Base-by-base conservation (phyloP, 2,797 vertebrate species). In the Loriculus beryllinus region DNA sequence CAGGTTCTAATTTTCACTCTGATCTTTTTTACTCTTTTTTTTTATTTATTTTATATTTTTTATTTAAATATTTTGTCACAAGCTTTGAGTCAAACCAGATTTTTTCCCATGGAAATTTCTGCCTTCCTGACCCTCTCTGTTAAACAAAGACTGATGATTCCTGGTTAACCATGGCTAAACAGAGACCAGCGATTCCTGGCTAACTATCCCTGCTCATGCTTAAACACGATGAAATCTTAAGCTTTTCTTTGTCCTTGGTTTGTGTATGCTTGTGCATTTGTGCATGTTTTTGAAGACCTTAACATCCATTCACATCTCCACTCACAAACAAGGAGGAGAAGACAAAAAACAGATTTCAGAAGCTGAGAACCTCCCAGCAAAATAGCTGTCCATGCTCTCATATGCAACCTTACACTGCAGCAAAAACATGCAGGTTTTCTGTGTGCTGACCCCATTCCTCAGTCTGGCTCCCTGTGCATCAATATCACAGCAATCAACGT, bases 41-140 rank as follows among this genome's bases (percentile, higher is more conserved):
- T 56, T 26, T 29, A 10, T 70, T n/a, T n/a, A n/a, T n/a, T n/a
- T n/a, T n/a, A n/a, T n/a, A n/a, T n/a, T n/a, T n/a, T n/a, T n/a
- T 19, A 25, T 29, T 9, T 6, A 3, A 29, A 48, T 64, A 45
- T 57, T 83, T 64, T 86, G 23, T 63, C 11, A 42, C 19, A 70
- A 60, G 4, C 0, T 45, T 78, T 86, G 20, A 52, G 35, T 57
- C 10, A 78, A 74, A n/a, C 2, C 3, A 14, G 26, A 6, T 29
- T n/a, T 57, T 42, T 48, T 31, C 22, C 14, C 3, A 1, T 5
- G 3, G 33, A 76, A 62, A 49, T 63, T 76, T 74, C 29, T 43
- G 8, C n/a, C 7, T 63, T 84, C 35, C 49, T 3, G 4, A 67
- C 6, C 0, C 0, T 33, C 15, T 54, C 43, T 26, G 9, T 16